These are phyloP conservation scores for Carollia perspicillata DNA, from an alignment of 2,113 vertebrate species.

Conservation along the genomic window DNA sequence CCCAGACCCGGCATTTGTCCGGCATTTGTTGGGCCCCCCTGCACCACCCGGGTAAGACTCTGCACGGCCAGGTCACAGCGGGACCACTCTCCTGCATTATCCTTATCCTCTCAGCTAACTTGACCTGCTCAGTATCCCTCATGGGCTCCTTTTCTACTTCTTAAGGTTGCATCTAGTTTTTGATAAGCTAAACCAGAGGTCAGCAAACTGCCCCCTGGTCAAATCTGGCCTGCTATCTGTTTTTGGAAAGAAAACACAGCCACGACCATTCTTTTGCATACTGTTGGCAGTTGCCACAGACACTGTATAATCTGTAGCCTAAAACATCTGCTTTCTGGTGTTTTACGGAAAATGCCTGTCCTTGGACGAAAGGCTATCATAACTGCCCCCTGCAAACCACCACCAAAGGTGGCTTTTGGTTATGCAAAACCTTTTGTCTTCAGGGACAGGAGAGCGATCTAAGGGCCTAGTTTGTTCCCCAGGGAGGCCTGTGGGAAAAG, in stretches of 20 bases:
- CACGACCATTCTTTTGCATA: not conserved
- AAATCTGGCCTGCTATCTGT: not conserved
- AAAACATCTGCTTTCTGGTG: not conserved
- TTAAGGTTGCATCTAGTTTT: not conserved
- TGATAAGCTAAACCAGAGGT: not conserved
- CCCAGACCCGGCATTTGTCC: not conserved
- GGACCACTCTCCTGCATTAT: not conserved
- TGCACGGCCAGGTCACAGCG: rapidly evolving
- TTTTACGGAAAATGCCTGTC: not conserved
- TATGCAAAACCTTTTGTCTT: not conserved
- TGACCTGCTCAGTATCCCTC: not conserved
- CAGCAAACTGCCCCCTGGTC: not conserved
- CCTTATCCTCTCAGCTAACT: not conserved
- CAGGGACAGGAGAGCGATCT: not conserved
- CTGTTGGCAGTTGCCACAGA: not conserved
- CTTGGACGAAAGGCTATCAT: not conserved
- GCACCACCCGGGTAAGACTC: rapidly evolving
- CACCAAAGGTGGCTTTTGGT: not conserved
- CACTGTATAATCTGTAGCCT: not conserved
- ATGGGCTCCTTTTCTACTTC: not conserved
- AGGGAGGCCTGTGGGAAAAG: not conserved
- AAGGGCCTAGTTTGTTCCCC: not conserved
- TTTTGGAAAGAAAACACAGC: not conserved
- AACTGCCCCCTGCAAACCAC: not conserved
- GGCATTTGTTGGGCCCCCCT: not conserved